Base-by-base conservation (phyloP, 2,888 invertebrate species). In the Parasteatoda lunata region DNA sequence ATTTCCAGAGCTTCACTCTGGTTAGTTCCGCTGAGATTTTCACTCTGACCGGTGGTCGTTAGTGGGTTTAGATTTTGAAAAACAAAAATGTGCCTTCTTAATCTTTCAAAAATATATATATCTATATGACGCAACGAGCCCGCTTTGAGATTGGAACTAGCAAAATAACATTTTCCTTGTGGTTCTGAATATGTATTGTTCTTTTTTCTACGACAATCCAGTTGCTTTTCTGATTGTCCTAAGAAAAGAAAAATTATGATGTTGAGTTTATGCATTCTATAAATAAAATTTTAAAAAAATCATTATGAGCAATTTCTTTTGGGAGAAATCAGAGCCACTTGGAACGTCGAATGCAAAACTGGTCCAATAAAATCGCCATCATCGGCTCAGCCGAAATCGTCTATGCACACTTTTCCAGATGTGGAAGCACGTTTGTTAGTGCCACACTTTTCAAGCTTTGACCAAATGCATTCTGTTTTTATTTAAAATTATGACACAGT, bases 21-120 rank as follows among this genome's bases (percentile, higher is more conserved):
- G 73, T 59, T 54, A 7, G 30, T 15, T 68, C 66, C 59, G 59
- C n/a, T 59, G 59, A n/a, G 59, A 59, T 59, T 59, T 59, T 59
- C 59, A 59, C 11, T 7, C 9, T 8, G 59, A 13, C 30, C 59
- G n/a, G 9, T 59, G 59, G 59, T 59, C n/a, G 9, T 59, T 59
- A 72, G 70, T 87, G 82, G 71, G 87, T 83, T 79, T 75, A 15
- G 70, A 80, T 51, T 68, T 65, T 47, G 54, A 75, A 68, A 68
- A 76, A 72, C 51, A 70, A 70, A 66, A 73, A 88, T 79, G 88
- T 88, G 88, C 88, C 88, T 88, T 86, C 78, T 64, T 49, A 13
- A 54, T 54, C 30, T 30, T 30, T 30, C 49, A 54, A 77, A 59
- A 77, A 69, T 75, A 64, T 64, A 59, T 47, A 64, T 78, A 71